These are phyloP conservation scores for Eubasilissa regina DNA, from an alignment of 1,140 invertebrate species.

Conservation along the genomic window DNA sequence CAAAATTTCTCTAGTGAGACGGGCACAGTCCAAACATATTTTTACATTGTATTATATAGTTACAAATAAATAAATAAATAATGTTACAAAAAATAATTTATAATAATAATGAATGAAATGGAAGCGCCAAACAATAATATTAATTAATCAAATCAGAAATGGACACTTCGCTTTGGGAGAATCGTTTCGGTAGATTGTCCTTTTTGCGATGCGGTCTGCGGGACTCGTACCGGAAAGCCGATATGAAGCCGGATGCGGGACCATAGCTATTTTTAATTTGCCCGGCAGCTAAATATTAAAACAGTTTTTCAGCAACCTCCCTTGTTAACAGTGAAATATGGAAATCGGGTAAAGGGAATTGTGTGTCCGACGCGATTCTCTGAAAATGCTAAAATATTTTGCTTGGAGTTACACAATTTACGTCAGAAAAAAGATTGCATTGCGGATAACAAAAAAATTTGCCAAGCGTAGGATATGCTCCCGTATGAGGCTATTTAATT, in stretches of 20 bases:
- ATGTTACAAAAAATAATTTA: too few relatives aligned
- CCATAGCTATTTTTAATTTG: slow-evolving; percentile 43
- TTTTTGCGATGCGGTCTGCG: not conserved
- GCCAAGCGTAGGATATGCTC: not conserved
- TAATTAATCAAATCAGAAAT: too few relatives aligned
- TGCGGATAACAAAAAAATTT: not conserved
- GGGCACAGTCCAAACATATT: too few relatives aligned
- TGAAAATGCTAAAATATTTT: slow-evolving; percentile 18
- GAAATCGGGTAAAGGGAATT: slow-evolving; percentile 38
- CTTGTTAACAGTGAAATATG: slow-evolving; percentile 31
- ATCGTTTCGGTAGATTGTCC: too few relatives aligned
- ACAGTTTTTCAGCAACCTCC: slow-evolving; percentile 32
- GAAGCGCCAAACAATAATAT: too few relatives aligned
- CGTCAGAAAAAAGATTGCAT: too few relatives aligned
- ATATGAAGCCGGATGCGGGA: slow-evolving; percentile 38
- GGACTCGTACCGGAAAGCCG: slow-evolving; percentile 14
- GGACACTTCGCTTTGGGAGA: too few relatives aligned
- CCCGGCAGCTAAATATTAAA: slow-evolving; percentile 40
- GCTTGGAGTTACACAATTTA: not conserved
- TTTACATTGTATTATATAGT: too few relatives aligned
- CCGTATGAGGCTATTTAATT: too few relatives aligned
- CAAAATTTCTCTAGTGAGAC: too few relatives aligned
- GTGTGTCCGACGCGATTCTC: not conserved
- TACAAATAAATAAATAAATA: too few relatives aligned
- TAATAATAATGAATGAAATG: too few relatives aligned